Evolutionary conservation across 2,797 vertebrate species (phyloP).

Genomic region (Malacoctenus gilli): DNA sequence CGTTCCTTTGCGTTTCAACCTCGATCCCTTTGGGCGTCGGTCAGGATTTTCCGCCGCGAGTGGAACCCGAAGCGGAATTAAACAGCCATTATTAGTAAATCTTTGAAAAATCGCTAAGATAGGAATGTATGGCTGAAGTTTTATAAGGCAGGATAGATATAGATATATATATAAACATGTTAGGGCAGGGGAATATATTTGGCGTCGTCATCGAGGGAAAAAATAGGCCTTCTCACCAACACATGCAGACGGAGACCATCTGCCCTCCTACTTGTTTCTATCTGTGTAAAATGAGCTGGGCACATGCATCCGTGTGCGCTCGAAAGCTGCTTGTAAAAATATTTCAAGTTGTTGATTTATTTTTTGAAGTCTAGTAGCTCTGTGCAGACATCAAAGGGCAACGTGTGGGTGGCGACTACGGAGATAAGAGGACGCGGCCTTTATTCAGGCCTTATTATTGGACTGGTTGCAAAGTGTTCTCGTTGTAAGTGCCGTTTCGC

Average conservation of each 20-base stretch:
- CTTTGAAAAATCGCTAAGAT: conserved; percentile 49
- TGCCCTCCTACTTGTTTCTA: conserved; percentile 31
- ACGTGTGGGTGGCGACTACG: conserved; percentile 35
- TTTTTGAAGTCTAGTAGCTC: conserved; percentile 39
- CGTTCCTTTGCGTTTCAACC: conserved; percentile 59
- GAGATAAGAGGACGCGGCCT: conserved; percentile 37
- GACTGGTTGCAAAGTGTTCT: conserved; percentile 45
- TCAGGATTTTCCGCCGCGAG: conserved; percentile 47
- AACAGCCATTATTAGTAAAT: conserved; percentile 49
- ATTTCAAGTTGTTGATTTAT: conserved; percentile 47
- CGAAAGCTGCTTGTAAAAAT: conserved; percentile 59
- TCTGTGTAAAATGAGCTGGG: conserved; percentile 24
- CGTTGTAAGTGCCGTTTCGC: conserved; percentile 24
- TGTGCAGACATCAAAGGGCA: conserved; percentile 33
- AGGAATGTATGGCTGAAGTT: conserved; percentile 75
- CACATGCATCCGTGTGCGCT: conserved; percentile 48
- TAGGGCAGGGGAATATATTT: conserved; percentile 68
- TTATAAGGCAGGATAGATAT: conserved; percentile 78
- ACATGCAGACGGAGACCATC: conserved; percentile 24
- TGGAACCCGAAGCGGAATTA: conserved; percentile 52
- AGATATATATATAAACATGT: too few relatives aligned
- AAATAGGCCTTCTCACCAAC: conserved; percentile 36
- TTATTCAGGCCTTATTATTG: conserved; percentile 43
- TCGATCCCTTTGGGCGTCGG: conserved; percentile 53
- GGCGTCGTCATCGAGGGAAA: conserved; percentile 63